Percentiles rank a stretch among this genome's conserved stretches.
phyloP scores from a whole-genome alignment of 2,888 invertebrate genomes.

The Siphlonurus alternatus region DNA sequence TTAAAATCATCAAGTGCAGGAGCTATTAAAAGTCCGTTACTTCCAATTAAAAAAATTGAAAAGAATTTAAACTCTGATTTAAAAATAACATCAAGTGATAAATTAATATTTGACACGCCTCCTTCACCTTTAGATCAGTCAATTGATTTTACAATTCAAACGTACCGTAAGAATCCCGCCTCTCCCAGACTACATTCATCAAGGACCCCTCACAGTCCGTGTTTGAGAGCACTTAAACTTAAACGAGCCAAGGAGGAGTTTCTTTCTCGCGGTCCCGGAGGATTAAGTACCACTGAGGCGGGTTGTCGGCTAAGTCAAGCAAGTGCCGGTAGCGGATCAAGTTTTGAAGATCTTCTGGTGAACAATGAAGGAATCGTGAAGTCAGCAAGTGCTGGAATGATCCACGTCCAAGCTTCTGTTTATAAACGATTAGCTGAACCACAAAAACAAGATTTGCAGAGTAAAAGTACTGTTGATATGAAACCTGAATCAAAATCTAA shows the following conservation, averaged over 20 bases:
- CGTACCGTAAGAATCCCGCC: background rate
- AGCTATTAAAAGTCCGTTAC: conserved; percentile 17
- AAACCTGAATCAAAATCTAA: conserved; percentile 21
- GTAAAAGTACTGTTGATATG: conserved; percentile 20
- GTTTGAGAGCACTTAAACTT: conserved; percentile 36
- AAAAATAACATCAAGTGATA: too few species aligned
- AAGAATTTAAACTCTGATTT: background rate
- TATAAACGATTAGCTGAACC: conserved; percentile 36
- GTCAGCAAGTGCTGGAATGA: conserved; percentile 63
- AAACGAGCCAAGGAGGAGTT: conserved; percentile 57
- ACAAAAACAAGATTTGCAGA: conserved; percentile 15
- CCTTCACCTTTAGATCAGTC: conserved; percentile 11
- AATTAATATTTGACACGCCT: background rate
- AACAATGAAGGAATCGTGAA: conserved; percentile 35
- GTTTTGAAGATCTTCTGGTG: conserved; percentile 26
- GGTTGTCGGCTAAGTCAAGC: conserved; percentile 35
- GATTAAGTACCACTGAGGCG: conserved; percentile 8
- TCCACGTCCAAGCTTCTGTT: conserved; percentile 43
- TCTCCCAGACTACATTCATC: background rate
- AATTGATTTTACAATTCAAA: conserved; percentile 11
- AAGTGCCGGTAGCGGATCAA: conserved; percentile 43
- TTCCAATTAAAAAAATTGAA: background rate
- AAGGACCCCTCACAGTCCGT: conserved; percentile 8
- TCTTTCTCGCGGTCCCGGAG: conserved; percentile 30
- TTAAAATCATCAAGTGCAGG: conserved; percentile 27